phyloP scores from a whole-genome alignment of 2,888 invertebrate genomes.

The Thymelicus lineola region DNA sequence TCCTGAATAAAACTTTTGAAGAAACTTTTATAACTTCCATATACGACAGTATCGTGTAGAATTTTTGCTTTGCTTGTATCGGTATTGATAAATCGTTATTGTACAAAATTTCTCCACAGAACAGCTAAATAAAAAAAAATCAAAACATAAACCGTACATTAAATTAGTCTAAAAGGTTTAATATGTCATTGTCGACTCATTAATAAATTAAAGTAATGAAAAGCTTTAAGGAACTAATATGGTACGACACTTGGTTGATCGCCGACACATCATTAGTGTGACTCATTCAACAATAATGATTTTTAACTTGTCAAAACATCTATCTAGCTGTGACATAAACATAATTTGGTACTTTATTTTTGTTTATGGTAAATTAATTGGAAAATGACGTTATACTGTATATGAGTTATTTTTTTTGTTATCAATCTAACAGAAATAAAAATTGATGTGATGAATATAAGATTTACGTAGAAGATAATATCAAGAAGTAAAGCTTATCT shows the following conservation, averaged over 20 bases:
- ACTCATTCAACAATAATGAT: conserved; percentile 12
- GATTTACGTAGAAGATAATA: too few species aligned
- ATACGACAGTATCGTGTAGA: too few species aligned
- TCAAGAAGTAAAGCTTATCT: too few species aligned
- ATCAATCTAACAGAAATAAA: too few species aligned
- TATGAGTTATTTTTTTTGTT: too few species aligned
- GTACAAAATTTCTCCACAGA: too few species aligned
- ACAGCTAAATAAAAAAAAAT: background rate
- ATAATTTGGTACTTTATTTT: background rate
- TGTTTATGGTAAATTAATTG: background rate
- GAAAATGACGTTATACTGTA: too few species aligned
- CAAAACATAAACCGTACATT: conserved; percentile 48
- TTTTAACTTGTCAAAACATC: background rate
- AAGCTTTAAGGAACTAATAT: conserved; percentile 10
- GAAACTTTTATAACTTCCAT: too few species aligned
- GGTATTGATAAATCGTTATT: too few species aligned
- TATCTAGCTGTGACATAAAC: background rate
- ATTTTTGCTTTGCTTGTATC: too few species aligned
- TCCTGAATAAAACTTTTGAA: too few species aligned
- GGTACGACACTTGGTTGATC: background rate
- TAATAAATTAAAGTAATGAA: conserved; percentile 20
- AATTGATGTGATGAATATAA: too few species aligned
- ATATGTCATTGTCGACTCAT: conserved; percentile 68
- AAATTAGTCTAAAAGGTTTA: conserved; percentile 64
- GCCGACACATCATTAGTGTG: conserved; percentile 14